Percentiles rank a stretch among this genome's conserved stretches.
phyloP scores from a whole-genome alignment of 2,113 vertebrate genomes.

The Arenaria interpres region DNA sequence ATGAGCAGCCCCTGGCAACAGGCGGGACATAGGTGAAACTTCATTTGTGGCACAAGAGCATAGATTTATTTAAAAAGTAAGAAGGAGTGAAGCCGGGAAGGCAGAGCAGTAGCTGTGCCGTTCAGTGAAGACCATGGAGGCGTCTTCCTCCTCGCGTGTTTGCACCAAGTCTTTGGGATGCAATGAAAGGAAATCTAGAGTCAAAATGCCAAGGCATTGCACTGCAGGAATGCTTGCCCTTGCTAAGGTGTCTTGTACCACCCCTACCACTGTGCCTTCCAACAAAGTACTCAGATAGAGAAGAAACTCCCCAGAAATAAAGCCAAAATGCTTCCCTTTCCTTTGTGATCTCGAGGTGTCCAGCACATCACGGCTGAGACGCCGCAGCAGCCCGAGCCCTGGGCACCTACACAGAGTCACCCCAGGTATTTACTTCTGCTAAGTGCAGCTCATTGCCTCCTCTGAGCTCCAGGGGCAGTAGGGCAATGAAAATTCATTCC shows the following conservation, averaged over 20 bases:
- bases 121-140: background rate
- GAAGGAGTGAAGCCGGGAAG: background rate
- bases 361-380: background rate
- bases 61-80: background rate
- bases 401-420: background rate
- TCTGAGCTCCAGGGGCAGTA: background rate
- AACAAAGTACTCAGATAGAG: background rate
- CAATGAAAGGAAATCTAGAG: background rate
- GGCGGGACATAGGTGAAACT: background rate
- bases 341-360: accelerated
- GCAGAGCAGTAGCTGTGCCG: background rate
- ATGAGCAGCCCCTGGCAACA: background rate
- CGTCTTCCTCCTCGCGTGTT: accelerated
- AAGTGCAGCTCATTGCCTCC: constrained; percentile 31
- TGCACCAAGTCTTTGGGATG: background rate
- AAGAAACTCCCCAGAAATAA: background rate
- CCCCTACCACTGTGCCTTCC: background rate
- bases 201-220: background rate
- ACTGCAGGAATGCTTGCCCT: background rate
- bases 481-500: constrained; percentile 14
- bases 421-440: constrained; percentile 6
- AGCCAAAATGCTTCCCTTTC: background rate
- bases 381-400: accelerated
- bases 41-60: background rate
- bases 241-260: background rate